Evolutionary conservation across 2,888 invertebrate genomes (phyloP).

Genomic region (Cephonodes hylas): DNA sequence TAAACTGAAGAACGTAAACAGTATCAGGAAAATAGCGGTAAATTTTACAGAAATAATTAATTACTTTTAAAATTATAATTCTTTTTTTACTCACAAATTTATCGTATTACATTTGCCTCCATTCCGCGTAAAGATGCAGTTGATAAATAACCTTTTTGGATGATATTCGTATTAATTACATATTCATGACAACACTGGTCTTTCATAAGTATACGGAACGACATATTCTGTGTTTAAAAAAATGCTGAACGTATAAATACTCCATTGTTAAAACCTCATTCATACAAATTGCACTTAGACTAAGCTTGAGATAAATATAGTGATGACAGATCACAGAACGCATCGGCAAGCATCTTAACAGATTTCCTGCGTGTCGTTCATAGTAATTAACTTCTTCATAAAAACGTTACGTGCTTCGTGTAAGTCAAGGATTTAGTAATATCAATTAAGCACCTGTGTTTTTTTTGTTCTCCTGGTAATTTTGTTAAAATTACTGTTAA

Average conservation of each 20-base stretch:
- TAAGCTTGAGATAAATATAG: slow-evolving; percentile 1
- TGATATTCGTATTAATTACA: too few species aligned
- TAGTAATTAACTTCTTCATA: slow-evolving; percentile 5
- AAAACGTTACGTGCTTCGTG: not conserved
- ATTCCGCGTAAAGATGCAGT: too few species aligned
- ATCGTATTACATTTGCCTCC: too few species aligned
- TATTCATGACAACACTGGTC: too few species aligned
- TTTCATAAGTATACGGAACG: too few species aligned
- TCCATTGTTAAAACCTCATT: not conserved
- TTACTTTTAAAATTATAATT: too few species aligned
- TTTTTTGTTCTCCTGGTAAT: not conserved
- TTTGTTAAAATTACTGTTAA: not conserved
- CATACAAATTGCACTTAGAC: not conserved
- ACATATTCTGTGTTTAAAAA: not conserved
- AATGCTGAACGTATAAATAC: not conserved
- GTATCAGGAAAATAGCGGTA: too few species aligned
- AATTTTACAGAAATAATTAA: too few species aligned
- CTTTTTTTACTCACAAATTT: too few species aligned
- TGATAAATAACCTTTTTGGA: too few species aligned
- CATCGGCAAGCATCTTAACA: slow-evolving; percentile 1
- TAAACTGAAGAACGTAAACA: too few species aligned
- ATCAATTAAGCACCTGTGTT: not conserved
- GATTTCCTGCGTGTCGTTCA: slow-evolving; percentile 9
- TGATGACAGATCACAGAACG: not conserved
- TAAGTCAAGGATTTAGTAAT: not conserved